Percentiles rank a stretch among this genome's conserved stretches.
Evolutionary conservation across 2,797 vertebrate genomes (phyloP).

Genomic region (Phoeniculus purpureus): DNA sequence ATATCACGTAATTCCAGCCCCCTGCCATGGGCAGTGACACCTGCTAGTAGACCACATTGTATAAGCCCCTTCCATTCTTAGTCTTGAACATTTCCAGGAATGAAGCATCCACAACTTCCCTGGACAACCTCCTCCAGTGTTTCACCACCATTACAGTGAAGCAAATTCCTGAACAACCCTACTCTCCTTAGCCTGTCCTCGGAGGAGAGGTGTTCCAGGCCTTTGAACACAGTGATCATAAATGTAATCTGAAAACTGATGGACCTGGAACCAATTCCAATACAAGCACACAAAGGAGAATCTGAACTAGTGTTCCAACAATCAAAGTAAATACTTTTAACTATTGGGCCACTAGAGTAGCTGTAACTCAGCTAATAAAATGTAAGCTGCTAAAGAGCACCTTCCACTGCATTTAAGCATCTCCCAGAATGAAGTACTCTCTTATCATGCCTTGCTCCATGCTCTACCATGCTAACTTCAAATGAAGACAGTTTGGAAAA

Average conservation of each 20-base stretch:
- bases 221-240: neutral
- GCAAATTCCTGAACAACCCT: no score
- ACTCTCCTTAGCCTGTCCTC: no score
- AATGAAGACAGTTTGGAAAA: neutral
- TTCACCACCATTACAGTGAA: no score
- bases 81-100: no score
- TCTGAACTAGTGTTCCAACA: no score
- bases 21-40: no score
- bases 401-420: neutral
- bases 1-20: no score
- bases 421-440: neutral
- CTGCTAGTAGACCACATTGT: no score
- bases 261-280: neutral
- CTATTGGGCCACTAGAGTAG: neutral
- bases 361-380: neutral
- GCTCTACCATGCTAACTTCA: neutral
- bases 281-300: neutral
- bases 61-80: no score
- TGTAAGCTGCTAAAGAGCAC: neutral
- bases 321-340: neutral
- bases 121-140: no score
- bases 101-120: no score
- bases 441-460: neutral
- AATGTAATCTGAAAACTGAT: neutral
- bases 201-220: no score